Base-by-base conservation (phyloP, 1,140 invertebrate species). In the Bombus consobrinus region DNA sequence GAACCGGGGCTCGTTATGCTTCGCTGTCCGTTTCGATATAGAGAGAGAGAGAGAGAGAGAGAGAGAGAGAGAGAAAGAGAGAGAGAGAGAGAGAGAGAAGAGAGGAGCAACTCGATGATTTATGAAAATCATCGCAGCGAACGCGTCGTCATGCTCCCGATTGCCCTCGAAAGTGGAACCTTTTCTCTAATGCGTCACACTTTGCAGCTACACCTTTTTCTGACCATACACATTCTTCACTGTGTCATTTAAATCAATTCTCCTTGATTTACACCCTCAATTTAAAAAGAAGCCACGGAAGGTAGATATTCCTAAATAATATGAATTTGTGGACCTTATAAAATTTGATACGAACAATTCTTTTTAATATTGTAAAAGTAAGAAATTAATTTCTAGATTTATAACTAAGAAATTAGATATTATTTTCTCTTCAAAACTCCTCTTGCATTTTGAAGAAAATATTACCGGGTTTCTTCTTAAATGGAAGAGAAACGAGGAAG, bases 11-110 rank as follows among this genome's bases (percentile, higher is more conserved):
- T 74, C 69, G 68, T 88, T 90, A 88, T 85, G 83, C 68, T 87
- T 66, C 85, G 85, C 85, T 81, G 88, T 91, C 89, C 88, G 71
- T 85, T 89, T 82, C 83, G 84, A 88, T 89, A 87, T 43, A 59
- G 25, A 59, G 25, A 59, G 22, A 59, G 25, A 59, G 3, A 28
- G 57, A 28, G 0, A 59, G 25, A 28, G 2, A 9, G 25, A 28
- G 8, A 57, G 57, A 25, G 18, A 8, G 53, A 57, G 18, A 8
- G 22, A 22, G 22, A n/a, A n/a, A n/a, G n/a, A n/a, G 6, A 57
- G 5, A 6, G 5, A 57, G 6, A 8, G 22, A 8, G 57, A 59
- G 57, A 59, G 25, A 59, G 57, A 59, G 9, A 28, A 12, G 25
- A 59, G 57, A 62, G 28, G 6, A 53, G 18, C 66, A 78, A 66